Base-by-base conservation (phyloP, 2,797 vertebrate species). In the Yasuhikotakia modesta region DNA sequence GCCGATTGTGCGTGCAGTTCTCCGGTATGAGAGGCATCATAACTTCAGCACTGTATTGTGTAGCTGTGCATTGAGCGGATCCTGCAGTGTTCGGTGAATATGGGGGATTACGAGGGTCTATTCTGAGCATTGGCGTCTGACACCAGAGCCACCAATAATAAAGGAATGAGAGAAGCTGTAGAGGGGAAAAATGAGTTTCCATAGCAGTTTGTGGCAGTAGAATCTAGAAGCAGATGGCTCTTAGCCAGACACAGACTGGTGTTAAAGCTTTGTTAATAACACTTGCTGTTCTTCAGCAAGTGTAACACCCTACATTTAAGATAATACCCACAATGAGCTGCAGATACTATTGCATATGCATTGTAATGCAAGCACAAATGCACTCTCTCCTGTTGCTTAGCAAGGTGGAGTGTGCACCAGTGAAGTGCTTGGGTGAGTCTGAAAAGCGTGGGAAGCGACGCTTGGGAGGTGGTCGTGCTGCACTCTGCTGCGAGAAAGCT, bases 401-500 rank as follows among this genome's bases (percentile, higher is more conserved):
- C 57, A 69, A 79, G 70, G 21, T 52, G 30, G 11, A 45, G 39
- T 67, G n/a, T 52, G 53, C 4, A 45, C 45, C 63, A 64, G 35
- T 67, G 72, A 79, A 82, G 48, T 4, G 73, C 19, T 61, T 7
- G 66, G 70, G 55, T 69, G n/a, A 71, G 70, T 30, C 66, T 71
- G 65, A 30, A 71, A 65, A 39, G 48, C 70, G 70, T 39, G 72
- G 74, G 67, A 79, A 76, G 71, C 32, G 39, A 45, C 43, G 5
- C 70, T 69, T 45, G 63, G 74, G 64, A 73, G 73, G 78, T 69
- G 73, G 65, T 69, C 64, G 17, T 79, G 89, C 89, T 88, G 90
- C 89, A 86, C 85, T 89, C 85, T 83, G 84, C 65, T 79, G 72
- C 64, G 69, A 73, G 46, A 88, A 83, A 83, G 86, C 85, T 50